phyloP scores from a whole-genome alignment of 1,140 invertebrate genomes.

The Drosophila pseudoananassae region DNA sequence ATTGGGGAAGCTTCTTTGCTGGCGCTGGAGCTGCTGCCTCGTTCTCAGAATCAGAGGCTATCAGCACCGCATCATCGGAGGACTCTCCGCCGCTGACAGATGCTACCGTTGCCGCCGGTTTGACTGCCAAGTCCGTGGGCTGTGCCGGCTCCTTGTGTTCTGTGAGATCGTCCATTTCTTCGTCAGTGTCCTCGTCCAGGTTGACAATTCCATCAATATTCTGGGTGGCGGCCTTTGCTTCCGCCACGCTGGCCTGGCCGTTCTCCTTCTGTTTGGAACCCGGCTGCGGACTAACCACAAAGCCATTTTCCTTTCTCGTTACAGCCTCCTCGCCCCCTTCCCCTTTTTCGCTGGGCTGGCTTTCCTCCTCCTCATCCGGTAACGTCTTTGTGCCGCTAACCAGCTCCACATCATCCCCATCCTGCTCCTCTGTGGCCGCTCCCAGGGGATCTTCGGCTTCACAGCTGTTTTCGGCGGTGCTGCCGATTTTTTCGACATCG shows the following conservation, averaged over 20 bases:
- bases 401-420: slow-evolving; percentile 36
- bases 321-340: slow-evolving; percentile 13
- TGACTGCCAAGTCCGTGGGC: slow-evolving; percentile 18
- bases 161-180: slow-evolving; percentile 58
- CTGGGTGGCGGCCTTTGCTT: slow-evolving; percentile 32
- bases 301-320: slow-evolving; percentile 54
- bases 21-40: slow-evolving; percentile 44
- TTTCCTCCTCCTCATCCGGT: slow-evolving; percentile 54
- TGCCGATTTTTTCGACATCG: slow-evolving; percentile 74
- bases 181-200: slow-evolving; percentile 79
- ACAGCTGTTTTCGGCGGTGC: slow-evolving; percentile 72
- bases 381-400: slow-evolving; percentile 35
- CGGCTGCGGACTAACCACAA: slow-evolving; percentile 30
- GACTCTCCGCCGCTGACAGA: slow-evolving; percentile 51
- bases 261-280: slow-evolving; percentile 61
- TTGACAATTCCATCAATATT: slow-evolving; percentile 50
- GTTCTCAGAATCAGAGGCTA: slow-evolving; percentile 76
- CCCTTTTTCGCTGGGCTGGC: slow-evolving; percentile 51
- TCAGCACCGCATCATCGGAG: slow-evolving; percentile 78
- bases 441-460: slow-evolving; percentile 72
- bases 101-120: slow-evolving; percentile 16
- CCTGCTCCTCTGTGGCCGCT: slow-evolving; percentile 47
- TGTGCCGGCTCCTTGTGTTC: slow-evolving; percentile 28
- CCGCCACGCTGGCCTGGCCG: slow-evolving; percentile 54
- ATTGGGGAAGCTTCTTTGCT: slow-evolving; percentile 34